Evolutionary conservation across 2,113 vertebrate genomes (phyloP).

Genomic region (Perca flavescens): DNA sequence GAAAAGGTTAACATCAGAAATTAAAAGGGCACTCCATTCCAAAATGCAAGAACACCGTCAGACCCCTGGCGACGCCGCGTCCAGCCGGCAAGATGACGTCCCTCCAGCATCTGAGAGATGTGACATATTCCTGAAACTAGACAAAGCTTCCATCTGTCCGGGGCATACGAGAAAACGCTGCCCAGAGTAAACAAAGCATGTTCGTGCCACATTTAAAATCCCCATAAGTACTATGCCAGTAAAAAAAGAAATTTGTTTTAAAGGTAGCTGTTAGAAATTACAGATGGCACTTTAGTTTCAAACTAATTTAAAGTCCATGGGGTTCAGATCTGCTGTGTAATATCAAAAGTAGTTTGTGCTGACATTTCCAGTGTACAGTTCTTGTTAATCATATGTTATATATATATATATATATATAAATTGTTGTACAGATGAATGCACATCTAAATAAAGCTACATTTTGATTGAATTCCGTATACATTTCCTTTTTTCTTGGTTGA

Average conservation of each 20-base stretch:
- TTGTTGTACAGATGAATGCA: conserved; percentile 65
- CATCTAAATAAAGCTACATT: conserved; percentile 67
- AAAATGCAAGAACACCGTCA: conserved; percentile 48
- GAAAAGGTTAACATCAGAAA: conserved; percentile 70
- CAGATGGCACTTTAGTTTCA: conserved; percentile 34
- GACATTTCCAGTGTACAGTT: conserved; percentile 61
- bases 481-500: background rate
- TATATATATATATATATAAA: conserved; percentile 14
- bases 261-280: conserved; percentile 38
- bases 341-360: conserved; percentile 20
- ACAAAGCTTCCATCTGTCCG: conserved; percentile 56
- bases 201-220: conserved; percentile 46
- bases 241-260: conserved; percentile 13
- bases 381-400: conserved; percentile 65
- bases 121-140: conserved; percentile 46
- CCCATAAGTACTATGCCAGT: conserved; percentile 15
- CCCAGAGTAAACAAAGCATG: conserved; percentile 23
- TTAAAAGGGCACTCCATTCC: conserved; percentile 67
- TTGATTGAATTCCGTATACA: conserved; percentile 3
- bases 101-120: conserved; percentile 54
- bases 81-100: conserved; percentile 29
- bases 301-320: conserved; percentile 31
- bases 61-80: conserved; percentile 12
- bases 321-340: conserved; percentile 40
- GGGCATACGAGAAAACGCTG: conserved; percentile 19